Conservation (phyloP, 2,888 invertebrate genomes). For the Sialis fuliginosa region DNA sequence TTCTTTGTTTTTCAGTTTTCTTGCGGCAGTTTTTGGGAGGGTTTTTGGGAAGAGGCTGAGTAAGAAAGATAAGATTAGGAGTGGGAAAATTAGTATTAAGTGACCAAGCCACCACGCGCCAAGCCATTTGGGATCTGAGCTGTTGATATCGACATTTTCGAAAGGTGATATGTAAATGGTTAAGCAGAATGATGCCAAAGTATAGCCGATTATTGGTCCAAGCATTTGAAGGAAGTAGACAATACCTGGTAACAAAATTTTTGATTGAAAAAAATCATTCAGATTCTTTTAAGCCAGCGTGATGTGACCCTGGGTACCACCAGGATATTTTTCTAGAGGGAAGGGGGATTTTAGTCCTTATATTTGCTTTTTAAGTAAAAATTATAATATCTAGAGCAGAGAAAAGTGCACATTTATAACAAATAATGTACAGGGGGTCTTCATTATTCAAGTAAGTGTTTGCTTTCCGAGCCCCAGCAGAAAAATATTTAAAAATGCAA, state of each 20-base stretch:
- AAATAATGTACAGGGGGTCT: no score
- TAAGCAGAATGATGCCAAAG: conserved; percentile 42
- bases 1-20: conserved; percentile 30
- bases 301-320: no score
- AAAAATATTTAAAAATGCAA: no score
- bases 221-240: conserved; percentile 49
- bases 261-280: not conserved
- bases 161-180: conserved; percentile 47
- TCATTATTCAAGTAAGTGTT: no score
- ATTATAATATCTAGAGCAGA: no score
- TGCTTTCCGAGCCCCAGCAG: no score
- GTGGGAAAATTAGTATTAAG: conserved; percentile 40
- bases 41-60: conserved; percentile 51
- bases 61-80: conserved; percentile 39
- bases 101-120: conserved; percentile 73
- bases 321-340: no score
- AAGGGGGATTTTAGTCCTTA: no score
- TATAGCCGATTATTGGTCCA: conserved; percentile 53
- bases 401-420: no score
- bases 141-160: conserved; percentile 42
- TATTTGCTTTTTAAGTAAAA: no score
- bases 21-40: conserved; percentile 41
- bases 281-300: no score
- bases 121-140: conserved; percentile 55
- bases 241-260: conserved; percentile 27